These are phyloP conservation scores for Epicauta chinensis DNA, from an alignment of 1,140 invertebrate genomes.

Conservation along the genomic window DNA sequence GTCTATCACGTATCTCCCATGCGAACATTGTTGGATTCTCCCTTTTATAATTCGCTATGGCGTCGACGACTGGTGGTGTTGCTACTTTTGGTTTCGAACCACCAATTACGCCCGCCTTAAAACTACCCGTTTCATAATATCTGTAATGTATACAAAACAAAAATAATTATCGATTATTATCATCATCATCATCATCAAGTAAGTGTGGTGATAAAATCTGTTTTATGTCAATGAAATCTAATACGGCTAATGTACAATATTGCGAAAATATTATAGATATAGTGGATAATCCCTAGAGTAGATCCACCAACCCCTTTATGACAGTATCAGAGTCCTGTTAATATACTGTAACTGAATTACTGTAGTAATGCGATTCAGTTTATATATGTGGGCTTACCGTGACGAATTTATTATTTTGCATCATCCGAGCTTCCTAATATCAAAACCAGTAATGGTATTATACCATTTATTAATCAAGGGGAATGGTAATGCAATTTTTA, in stretches of 20 bases:
- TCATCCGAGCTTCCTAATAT: slow-evolving; percentile 8
- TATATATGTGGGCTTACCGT: slow-evolving; percentile 11
- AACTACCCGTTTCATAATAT: slow-evolving; percentile 98
- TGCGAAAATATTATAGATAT: slow-evolving; percentile 11
- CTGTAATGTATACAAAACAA: slow-evolving; percentile 48
- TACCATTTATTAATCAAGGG: slow-evolving; percentile 7
- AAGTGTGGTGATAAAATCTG: slow-evolving; percentile 1
- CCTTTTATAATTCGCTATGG: slow-evolving; percentile 96
- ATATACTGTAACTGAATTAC: slow-evolving; percentile 16
- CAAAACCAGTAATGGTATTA: slow-evolving; percentile 8
- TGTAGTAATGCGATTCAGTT: slow-evolving; percentile 10
- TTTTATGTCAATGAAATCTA: slow-evolving; percentile 16
- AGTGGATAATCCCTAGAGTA: slow-evolving; percentile 3
- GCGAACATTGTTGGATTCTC: slow-evolving; percentile 99
- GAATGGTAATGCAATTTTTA: slow-evolving; percentile 9
- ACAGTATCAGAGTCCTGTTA: slow-evolving; percentile 12
- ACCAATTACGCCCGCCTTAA: slow-evolving; percentile 97
- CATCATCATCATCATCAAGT: too few relatives aligned
- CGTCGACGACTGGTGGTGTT: slow-evolving; percentile 96
- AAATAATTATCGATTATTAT: background rate
- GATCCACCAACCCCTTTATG: slow-evolving; percentile 14
- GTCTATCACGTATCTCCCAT: slow-evolving; percentile 97
- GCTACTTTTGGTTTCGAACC: slow-evolving; percentile 99
- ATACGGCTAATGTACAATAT: slow-evolving; percentile 11
- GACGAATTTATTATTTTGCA: slow-evolving; percentile 19